Evolutionary conservation across 2,797 vertebrate species (phyloP).

Genomic region (Schizothorax lantsangensis): DNA sequence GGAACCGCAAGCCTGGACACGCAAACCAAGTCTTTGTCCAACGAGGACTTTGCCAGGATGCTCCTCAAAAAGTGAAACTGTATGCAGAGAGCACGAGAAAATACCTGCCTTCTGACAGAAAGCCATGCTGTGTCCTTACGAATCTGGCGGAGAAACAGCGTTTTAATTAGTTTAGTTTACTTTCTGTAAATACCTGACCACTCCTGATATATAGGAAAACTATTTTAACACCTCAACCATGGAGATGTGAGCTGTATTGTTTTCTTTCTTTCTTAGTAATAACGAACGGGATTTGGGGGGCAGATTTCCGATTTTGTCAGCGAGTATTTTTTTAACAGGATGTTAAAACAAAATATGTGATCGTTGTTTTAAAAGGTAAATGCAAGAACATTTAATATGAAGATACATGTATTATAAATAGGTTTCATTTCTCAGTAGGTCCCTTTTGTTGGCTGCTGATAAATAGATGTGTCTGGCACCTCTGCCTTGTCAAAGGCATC

Average conservation of each 20-base stretch:
- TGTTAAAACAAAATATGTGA: constrained; percentile 67
- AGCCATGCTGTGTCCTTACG: constrained; percentile 85
- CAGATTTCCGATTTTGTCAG: constrained; percentile 44
- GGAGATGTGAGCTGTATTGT: constrained; percentile 60
- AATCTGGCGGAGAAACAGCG: constrained; percentile 31
- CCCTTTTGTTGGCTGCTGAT: constrained; percentile 42
- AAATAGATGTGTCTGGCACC: background rate
- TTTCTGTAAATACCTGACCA: constrained; percentile 66
- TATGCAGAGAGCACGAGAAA: constrained; percentile 54
- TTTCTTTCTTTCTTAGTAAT: constrained; percentile 64
- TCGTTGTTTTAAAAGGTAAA: constrained; percentile 66
- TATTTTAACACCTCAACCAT: constrained; percentile 54
- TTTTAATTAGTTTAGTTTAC: constrained; percentile 58
- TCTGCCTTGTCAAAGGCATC: constrained; percentile 20
- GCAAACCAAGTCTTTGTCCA: constrained; percentile 87
- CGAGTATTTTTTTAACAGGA: constrained; percentile 72
- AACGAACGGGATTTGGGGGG: constrained; percentile 57
- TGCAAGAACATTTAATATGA: constrained; percentile 67
- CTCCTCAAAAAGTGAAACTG: constrained; percentile 89
- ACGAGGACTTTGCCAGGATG: constrained; percentile 97
- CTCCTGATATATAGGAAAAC: constrained; percentile 52
- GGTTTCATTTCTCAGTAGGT: constrained; percentile 53
- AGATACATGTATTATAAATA: constrained; percentile 47
- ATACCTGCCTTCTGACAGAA: constrained; percentile 75
- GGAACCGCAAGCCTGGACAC: constrained; percentile 25